Evolutionary conservation across 2,113 vertebrate species (phyloP).

Genomic region (Chauna torquata): DNA sequence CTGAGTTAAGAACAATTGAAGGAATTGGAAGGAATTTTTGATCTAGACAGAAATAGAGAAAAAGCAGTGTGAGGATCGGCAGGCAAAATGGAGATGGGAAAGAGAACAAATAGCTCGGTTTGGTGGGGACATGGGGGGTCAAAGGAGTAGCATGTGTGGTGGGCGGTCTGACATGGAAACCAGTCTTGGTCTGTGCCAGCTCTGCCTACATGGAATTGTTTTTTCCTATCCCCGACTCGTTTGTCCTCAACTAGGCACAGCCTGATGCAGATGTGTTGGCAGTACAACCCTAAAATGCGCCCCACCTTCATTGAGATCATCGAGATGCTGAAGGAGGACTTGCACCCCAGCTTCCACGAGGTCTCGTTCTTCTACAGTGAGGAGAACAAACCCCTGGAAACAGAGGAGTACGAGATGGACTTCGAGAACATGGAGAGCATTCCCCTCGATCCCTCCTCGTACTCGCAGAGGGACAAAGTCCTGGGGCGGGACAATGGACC

Average conservation of each 20-base stretch:
- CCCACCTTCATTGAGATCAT: slow-evolving; percentile 95
- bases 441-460: slow-evolving; percentile 91
- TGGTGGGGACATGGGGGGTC: neutral
- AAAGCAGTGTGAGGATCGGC: neutral
- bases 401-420: slow-evolving; percentile 94
- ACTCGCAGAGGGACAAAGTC: slow-evolving; percentile 86
- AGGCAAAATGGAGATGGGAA: neutral
- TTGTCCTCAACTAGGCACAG: slow-evolving; percentile 77
- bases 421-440: slow-evolving; percentile 99
- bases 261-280: slow-evolving; percentile 98
- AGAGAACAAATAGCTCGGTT: neutral
- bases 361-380: slow-evolving; percentile 97
- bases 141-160: fast-evolving
- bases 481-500: slow-evolving; percentile 85
- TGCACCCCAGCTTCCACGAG: slow-evolving; percentile 91
- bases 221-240: neutral
- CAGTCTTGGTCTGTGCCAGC: neutral
- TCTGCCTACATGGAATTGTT: neutral
- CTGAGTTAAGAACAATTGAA: slow-evolving; percentile 34
- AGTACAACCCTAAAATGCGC: slow-evolving; percentile 98
- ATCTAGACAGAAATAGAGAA: slow-evolving; percentile 37
- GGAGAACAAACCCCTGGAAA: slow-evolving; percentile 94
- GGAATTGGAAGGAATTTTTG: slow-evolving; percentile 47
- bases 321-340: slow-evolving; percentile 92
- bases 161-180: neutral